Evolutionary conservation across 2,797 vertebrate species (phyloP), one percentile per base, ranked within the genome.

Genomic region (Rhinichthys osculus): DNA sequence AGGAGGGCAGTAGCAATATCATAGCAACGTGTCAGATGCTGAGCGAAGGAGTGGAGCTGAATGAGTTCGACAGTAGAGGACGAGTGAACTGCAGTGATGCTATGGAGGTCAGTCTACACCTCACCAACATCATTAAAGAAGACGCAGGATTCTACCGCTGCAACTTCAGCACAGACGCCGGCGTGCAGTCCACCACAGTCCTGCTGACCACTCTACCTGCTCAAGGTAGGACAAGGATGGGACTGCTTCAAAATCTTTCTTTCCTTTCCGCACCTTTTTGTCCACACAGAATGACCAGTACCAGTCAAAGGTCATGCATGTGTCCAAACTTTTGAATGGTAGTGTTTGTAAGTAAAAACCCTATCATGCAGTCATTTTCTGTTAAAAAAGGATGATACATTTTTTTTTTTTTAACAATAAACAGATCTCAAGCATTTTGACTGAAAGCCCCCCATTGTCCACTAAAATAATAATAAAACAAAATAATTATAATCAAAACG

Each of bases 91-190:
- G 96, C 10, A 89, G 85, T 7, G 87, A 89, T 59, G 86, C 62
- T 79, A 86, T 91, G 90, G 90, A 92, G 7, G 47, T 87, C 85
- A 92, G 66, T 10, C 82, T 95, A 57, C 38, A 90, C 3, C 91
- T 97, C 84, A 88, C 87, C 0, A 81, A 91, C 0, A 83, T 95
- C 54, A 78, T 9, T 0, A 52, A 52, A 44, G 92, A 93, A 1
- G 96, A 97, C 4, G 89, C 90, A 0, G 96, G 94, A 1, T 87
- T 94, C 0, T 97, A 96, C 78, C 88, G 90, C 87, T 96, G 91
- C 21, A 88, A 72, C 21, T 95, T 95, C 72, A 90, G 70, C 11
- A 82, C 90, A 1, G 90, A 89, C 1, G 70, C 89, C 0, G 93
- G 94, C 14, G 91, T 92, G 0, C 90, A 91, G 88, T 95, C 91